Conservation (phyloP, 2,797 vertebrate species). For the Novumbra hubbsi region DNA sequence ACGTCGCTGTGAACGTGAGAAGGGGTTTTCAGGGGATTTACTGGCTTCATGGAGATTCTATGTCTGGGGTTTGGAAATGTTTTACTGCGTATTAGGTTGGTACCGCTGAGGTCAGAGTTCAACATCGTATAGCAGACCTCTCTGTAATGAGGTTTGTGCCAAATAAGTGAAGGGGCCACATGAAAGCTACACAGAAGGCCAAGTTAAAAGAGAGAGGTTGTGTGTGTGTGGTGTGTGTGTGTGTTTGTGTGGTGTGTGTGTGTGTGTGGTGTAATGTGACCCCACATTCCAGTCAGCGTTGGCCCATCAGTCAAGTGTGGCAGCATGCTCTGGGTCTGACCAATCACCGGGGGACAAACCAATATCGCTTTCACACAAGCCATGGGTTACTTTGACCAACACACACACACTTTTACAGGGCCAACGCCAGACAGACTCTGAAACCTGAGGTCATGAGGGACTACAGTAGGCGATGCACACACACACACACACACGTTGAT, state of each 20-base stretch:
- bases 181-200: not conserved
- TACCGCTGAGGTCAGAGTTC: not conserved
- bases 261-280: not conserved
- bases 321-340: too few species aligned
- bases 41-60: not conserved
- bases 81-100: not conserved
- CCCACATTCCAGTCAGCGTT: not conserved
- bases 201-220: too few species aligned
- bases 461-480: slow-evolving; percentile 2
- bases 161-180: not conserved
- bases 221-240: not conserved
- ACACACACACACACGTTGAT: not conserved
- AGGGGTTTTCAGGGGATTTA: not conserved
- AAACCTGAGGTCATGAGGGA: not conserved
- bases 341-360: too few species aligned
- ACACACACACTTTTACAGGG: too few species aligned
- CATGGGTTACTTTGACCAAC: too few species aligned
- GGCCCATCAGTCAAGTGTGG: not conserved
- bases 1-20: not conserved
- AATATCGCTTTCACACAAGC: too few species aligned
- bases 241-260: not conserved
- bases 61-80: not conserved
- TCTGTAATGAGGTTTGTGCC: not conserved
- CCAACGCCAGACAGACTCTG: not conserved
- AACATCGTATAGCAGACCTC: not conserved